A percentile compares a stretch with the other conserved stretches of the same genome.
phyloP scores from a whole-genome alignment of 2,113 vertebrate species.

The Centropus unirufus region DNA sequence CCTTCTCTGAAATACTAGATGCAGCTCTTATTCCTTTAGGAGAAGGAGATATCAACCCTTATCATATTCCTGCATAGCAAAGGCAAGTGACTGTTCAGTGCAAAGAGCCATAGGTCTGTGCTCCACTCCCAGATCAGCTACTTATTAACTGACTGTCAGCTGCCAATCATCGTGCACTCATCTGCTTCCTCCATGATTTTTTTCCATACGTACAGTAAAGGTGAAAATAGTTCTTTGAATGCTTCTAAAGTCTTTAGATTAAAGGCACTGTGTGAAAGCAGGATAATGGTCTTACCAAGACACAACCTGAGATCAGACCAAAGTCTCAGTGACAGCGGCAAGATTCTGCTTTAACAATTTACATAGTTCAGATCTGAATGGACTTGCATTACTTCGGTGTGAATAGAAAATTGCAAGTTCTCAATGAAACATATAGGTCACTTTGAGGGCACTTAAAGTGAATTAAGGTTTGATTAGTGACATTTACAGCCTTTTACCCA shows the following conservation, averaged over 20 bases:
- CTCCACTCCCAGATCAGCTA: not conserved
- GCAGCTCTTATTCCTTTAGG: not conserved
- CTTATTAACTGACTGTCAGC: not conserved
- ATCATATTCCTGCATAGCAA: not conserved
- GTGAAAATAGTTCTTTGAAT: not conserved
- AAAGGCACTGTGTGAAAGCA: not conserved
- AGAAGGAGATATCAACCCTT: not conserved
- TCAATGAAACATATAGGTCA: not conserved
- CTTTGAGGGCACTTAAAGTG: not conserved
- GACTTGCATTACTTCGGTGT: not conserved
- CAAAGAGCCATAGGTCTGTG: not conserved
- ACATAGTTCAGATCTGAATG: not conserved
- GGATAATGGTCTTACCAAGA: too few species aligned
- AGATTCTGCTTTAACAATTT: not conserved
- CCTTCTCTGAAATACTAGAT: not conserved
- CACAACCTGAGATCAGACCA: not conserved
- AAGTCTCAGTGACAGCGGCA: not conserved
- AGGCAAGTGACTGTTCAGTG: not conserved
- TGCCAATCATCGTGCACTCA: not conserved
- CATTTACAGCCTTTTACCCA: not conserved
- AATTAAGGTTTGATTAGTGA: not conserved
- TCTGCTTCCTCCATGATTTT: too few species aligned
- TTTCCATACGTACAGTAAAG: not conserved
- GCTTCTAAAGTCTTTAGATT: not conserved
- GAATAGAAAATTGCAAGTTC: not conserved